Percentiles rank a stretch among this genome's conserved stretches.
phyloP scores from a whole-genome alignment of 2,113 vertebrate species.

The Psilopsiagon aymara region DNA sequence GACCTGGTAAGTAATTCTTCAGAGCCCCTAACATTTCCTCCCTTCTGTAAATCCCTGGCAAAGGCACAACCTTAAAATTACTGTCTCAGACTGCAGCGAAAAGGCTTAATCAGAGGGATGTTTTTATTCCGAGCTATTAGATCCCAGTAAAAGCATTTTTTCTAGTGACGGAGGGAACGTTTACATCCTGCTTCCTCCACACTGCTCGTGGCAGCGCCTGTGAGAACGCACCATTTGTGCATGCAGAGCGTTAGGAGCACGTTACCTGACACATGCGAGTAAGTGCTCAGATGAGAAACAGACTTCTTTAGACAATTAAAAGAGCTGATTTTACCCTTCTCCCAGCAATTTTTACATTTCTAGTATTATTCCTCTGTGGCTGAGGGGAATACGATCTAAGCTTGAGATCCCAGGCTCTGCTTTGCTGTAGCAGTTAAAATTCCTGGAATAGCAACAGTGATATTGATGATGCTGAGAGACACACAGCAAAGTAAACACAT shows the following conservation, averaged over 20 bases:
- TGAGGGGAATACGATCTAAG: neutral
- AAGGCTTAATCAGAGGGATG: neutral
- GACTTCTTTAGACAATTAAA: neutral
- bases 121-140: neutral
- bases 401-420: neutral
- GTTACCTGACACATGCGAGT: neutral
- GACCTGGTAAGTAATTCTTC: neutral
- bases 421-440: constrained; percentile 58
- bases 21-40: neutral
- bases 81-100: neutral
- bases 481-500: constrained; percentile 57
- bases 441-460: constrained; percentile 60
- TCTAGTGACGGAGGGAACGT: neutral
- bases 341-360: neutral
- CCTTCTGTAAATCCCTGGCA: neutral
- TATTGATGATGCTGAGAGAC: constrained; percentile 58
- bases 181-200: neutral
- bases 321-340: neutral
- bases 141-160: neutral
- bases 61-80: neutral
- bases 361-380: neutral
- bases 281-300: neutral
- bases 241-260: neutral
- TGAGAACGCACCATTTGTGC: neutral
- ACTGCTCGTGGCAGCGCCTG: neutral